Conservation (phyloP, 2,888 invertebrate species). For the Cephonodes hylas region DNA sequence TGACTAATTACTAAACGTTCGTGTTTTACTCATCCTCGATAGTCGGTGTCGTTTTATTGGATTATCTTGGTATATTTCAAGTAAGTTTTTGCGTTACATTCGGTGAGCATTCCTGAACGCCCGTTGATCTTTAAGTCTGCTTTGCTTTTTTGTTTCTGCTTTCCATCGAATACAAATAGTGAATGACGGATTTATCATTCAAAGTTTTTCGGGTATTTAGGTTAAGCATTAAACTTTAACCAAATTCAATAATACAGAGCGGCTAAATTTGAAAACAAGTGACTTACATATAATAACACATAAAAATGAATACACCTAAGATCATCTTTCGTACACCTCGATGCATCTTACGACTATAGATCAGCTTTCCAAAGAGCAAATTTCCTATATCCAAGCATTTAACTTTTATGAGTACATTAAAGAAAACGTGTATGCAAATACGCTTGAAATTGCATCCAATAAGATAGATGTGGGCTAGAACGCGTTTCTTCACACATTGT, state of each 20-base stretch:
- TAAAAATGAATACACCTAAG: too few relatives aligned
- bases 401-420: constrained; percentile 46
- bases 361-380: not conserved
- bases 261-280: too few relatives aligned
- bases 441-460: constrained; percentile 52
- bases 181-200: too few relatives aligned
- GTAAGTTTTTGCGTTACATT: not conserved
- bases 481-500: constrained; percentile 10
- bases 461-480: constrained; percentile 20
- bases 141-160: too few relatives aligned
- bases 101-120: not conserved
- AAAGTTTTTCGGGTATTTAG: too few relatives aligned
- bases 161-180: too few relatives aligned
- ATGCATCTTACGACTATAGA: not conserved
- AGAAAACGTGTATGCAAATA: constrained; percentile 41
- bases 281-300: too few relatives aligned
- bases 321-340: not conserved
- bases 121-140: too few relatives aligned
- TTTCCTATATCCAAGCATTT: not conserved
- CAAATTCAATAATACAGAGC: too few relatives aligned
- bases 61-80: not conserved
- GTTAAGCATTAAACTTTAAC: too few relatives aligned
- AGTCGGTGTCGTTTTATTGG: not conserved
- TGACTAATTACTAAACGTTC: not conserved
- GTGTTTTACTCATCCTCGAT: not conserved